These are phyloP conservation scores for Myxocyprinus asiaticus DNA, from an alignment of 2,113 vertebrate species.

Conservation along the genomic window DNA sequence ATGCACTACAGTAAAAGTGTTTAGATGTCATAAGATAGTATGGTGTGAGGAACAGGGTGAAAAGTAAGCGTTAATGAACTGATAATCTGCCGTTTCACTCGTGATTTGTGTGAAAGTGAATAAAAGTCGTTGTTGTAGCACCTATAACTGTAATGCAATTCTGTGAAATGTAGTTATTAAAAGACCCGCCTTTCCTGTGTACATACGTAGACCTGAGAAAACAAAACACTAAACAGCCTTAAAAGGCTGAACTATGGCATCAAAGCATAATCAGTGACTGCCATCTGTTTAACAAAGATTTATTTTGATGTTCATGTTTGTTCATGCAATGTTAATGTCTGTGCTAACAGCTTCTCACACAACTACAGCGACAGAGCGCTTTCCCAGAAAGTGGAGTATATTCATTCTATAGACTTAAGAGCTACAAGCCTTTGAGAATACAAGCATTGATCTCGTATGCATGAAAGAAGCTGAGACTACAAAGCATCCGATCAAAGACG, in stretches of 20 bases:
- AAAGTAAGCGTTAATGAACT: too few species aligned
- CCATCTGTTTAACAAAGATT: neutral
- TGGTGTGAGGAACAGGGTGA: too few species aligned
- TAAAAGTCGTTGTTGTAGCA: too few species aligned
- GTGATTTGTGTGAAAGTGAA: too few species aligned
- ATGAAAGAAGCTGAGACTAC: slow-evolving; percentile 8
- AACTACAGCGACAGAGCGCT: neutral
- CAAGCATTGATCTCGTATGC: slow-evolving; percentile 2
- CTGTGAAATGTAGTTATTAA: too few species aligned
- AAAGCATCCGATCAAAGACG: slow-evolving; percentile 2
- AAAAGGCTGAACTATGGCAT: too few species aligned
- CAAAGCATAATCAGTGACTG: neutral
- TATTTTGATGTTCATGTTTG: neutral
- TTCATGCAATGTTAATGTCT: neutral
- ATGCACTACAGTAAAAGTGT: too few species aligned
- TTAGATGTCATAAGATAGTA: too few species aligned
- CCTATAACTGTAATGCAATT: too few species aligned
- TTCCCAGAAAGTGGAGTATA: neutral
- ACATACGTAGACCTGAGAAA: neutral
- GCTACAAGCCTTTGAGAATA: neutral
- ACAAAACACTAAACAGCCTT: too few species aligned
- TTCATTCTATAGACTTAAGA: neutral
- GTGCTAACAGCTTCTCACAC: neutral
- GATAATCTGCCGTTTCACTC: too few species aligned
- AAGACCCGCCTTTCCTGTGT: neutral